Evolutionary conservation across 1,140 invertebrate genomes (phyloP), one percentile per base, ranked within the genome.

Genomic region (Theocolax elegans): DNA sequence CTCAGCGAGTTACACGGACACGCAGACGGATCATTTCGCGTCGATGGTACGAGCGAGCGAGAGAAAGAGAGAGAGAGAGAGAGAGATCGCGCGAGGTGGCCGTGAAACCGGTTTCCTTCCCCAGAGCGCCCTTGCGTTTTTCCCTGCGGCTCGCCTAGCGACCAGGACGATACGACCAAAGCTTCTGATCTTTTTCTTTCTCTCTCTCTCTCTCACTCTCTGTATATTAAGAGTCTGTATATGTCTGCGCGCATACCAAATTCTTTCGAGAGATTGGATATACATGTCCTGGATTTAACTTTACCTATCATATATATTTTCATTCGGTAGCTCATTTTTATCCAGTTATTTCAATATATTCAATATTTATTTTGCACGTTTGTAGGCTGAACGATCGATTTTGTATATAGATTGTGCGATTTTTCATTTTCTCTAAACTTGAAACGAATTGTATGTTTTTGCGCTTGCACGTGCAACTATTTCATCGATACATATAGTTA

Each of bases 101-200:
- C 68, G 38, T 59, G 60, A 71, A 64, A 71, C 68, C 68, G 67
- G 67, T 70, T 70, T 19, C n/a, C 60, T 44, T 58, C 68, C 49
- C 67, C 35, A 54, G 67, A 48, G 58, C 59, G 67, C 67, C 67
- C 67, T 71, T 44, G 60, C 60, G 40, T 64, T 71, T 71, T 71
- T 71, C 60, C 53, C 59, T n/a, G 54, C 19, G n/a, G 31, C 58
- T 60, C 48, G 67, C 49, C 49, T 53, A 42, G 60, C 68, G 68
- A 71, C 51, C 51, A 27, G 51, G 17, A 49, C 27, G 25, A 21
- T 44, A n/a, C 6, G 6, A 46, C 15, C 44, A 4, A 8, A 15
- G 19, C n/a, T n/a, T n/a, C n/a, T n/a, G n/a, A n/a, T n/a, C n/a
- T n/a, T n/a, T n/a, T n/a, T n/a, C n/a, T n/a, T n/a, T n/a, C n/a